Conservation (phyloP, 2,888 invertebrate species). For the Himalopsyche kuldschensis region DNA sequence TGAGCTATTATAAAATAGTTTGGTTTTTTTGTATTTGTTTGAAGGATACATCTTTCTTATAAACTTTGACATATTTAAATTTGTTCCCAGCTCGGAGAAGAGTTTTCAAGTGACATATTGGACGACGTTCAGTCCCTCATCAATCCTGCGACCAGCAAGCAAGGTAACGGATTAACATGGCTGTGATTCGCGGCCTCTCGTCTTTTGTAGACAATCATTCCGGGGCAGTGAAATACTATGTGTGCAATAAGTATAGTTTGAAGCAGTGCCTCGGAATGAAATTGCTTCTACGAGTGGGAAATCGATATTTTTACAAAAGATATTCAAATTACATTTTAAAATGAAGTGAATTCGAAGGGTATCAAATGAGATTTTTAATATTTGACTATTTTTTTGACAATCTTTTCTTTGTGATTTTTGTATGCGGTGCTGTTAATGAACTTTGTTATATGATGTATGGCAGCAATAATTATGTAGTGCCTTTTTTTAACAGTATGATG, state of each 20-base stretch:
- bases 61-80: constrained; percentile 19
- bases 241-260: constrained; percentile 14
- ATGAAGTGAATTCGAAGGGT: neutral
- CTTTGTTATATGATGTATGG: constrained; percentile 19
- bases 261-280: neutral
- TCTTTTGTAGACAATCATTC: neutral
- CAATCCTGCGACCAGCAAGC: constrained; percentile 82
- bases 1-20: too few species aligned
- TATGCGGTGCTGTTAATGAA: constrained; percentile 37
- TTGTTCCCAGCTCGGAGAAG: constrained; percentile 73
- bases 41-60: too few species aligned
- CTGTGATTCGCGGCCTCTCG: constrained; percentile 56
- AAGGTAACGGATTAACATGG: constrained; percentile 86
- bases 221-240: constrained; percentile 19
- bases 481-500: constrained; percentile 16
- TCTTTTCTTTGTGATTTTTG: constrained; percentile 20
- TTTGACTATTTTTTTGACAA: constrained; percentile 18
- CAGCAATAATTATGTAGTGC: constrained; percentile 20
- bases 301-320: neutral
- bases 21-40: neutral
- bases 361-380: constrained; percentile 11
- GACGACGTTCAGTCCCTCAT: constrained; percentile 89
- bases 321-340: neutral
- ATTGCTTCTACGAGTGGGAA: neutral
- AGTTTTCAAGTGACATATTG: constrained; percentile 82